Conservation (phyloP, 2,797 vertebrate genomes). For the Tenualosa ilisha region DNA sequence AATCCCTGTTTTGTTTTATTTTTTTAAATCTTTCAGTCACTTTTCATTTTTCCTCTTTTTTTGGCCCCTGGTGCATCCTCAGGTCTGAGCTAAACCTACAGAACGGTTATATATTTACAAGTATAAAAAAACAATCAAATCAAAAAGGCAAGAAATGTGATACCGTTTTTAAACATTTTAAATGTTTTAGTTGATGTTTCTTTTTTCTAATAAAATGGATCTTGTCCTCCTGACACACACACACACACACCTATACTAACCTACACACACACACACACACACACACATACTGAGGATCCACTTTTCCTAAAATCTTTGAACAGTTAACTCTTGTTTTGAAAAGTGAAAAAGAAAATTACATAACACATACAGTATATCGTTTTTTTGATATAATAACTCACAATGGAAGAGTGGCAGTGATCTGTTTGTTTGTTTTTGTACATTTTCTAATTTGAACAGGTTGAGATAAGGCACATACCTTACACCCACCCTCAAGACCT, state of each 20-base stretch:
- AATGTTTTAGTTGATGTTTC: conserved; percentile 62
- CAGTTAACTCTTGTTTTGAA: conserved; percentile 33
- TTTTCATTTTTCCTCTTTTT: conserved; percentile 64
- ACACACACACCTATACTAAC: not conserved
- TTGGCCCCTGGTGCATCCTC: conserved; percentile 74
- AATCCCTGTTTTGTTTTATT: conserved; percentile 75
- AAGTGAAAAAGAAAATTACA: conserved; percentile 62
- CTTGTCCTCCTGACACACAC: not conserved
- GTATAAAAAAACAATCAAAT: conserved; percentile 66
- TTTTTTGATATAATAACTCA: conserved; percentile 66
- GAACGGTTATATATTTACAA: conserved; percentile 92
- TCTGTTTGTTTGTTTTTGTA: conserved; percentile 65
- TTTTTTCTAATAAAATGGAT: conserved; percentile 44
- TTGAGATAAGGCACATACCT: conserved; percentile 96
- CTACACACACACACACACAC: not conserved
- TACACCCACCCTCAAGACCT: conserved; percentile 64
- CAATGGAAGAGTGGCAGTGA: conserved; percentile 82
- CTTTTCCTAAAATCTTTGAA: conserved; percentile 40
- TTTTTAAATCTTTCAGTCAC: conserved; percentile 63
- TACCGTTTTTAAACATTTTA: conserved; percentile 80
- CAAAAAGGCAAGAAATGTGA: conserved; percentile 73
- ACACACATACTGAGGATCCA: conserved; percentile 32
- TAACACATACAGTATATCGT: conserved; percentile 47
- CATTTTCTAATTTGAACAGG: conserved; percentile 62
- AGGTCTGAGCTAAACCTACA: conserved; percentile 84